Base-by-base conservation (phyloP, 30 jellyfish, hydroid and myxozoan species). In the Phacellophora camtschatica region DNA sequence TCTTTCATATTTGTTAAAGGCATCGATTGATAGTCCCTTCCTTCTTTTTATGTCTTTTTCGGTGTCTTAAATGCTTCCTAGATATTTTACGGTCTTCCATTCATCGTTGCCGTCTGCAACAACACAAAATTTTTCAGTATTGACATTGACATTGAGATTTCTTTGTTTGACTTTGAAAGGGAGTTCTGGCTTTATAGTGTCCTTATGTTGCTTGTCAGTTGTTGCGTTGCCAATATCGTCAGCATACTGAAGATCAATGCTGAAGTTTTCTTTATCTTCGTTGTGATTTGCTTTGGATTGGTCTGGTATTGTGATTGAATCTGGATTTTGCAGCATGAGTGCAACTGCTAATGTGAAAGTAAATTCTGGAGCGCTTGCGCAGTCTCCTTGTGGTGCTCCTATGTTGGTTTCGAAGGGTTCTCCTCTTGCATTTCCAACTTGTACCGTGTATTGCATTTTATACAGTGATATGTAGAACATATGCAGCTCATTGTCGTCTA, bases 311-410 rank as follows among this genome's bases (percentile, higher is more conserved):
- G 54, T 41, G 54, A 7, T 41, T 41, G 16, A 9, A 41, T 41
- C 71, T n/a, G 27, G 35, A 25, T 25, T 55, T 55, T 55, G 0
- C n/a, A n/a, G n/a, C n/a, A n/a, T n/a, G n/a, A n/a, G n/a, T n/a
- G n/a, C n/a, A n/a, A n/a, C n/a, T n/a, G 77, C 77, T 16, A 63
- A 30, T 12, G 22, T 13, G 77, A 23, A 63, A 0, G 0, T 63
- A 29, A 63, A 63, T 0, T 20, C 66, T 28, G 0, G 22, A 20
- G 77, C 77, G 11, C 66, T 20, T 33, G 64, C 62, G 31, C 77
- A 63, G 64, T 63, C 77, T 63, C 77, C 77, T 63, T 63, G 77
- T 31, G 64, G 62, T 15, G n/a, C n/a, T n/a, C n/a, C n/a, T n/a
- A n/a, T n/a, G n/a, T n/a, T n/a, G n/a, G n/a, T n/a, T n/a, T n/a